A percentile compares a stretch with the other conserved stretches of the same genome.
These are phyloP conservation scores for Myotis yumanensis DNA, from an alignment of 2,113 vertebrate genomes.

Conservation along the genomic window DNA sequence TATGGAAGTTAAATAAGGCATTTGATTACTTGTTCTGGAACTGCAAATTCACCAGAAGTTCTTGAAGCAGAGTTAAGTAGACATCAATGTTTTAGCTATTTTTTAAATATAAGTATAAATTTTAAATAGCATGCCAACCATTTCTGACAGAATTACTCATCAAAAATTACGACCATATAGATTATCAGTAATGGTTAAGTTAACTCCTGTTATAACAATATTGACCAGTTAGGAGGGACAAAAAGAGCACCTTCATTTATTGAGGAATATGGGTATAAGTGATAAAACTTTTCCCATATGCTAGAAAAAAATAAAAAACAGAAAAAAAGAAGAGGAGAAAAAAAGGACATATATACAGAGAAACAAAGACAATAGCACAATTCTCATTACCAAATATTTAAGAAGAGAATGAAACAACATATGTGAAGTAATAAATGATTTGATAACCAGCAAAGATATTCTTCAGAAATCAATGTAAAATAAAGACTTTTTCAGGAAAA, in stretches of 20 bases:
- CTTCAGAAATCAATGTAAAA: neutral
- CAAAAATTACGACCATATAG: neutral
- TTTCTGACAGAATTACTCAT: neutral
- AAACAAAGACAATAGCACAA: too few species aligned
- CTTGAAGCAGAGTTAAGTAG: neutral
- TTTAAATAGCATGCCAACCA: neutral
- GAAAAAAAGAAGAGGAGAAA: too few species aligned
- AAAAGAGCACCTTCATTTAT: neutral
- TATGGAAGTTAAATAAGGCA: slow-evolving; percentile 51
- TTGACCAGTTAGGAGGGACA: neutral
- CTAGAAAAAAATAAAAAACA: neutral
- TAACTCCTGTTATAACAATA: neutral
- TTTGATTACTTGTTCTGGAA: slow-evolving; percentile 7
- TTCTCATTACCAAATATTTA: too few species aligned
- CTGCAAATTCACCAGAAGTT: neutral
- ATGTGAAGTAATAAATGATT: neutral
- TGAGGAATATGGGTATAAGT: neutral
- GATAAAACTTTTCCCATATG: neutral
- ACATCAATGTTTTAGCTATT: neutral
- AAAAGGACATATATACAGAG: too few species aligned
- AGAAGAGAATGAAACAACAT: too few species aligned
- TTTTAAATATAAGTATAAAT: neutral
- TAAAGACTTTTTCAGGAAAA: neutral
- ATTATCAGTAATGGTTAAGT: neutral
- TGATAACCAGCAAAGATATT: neutral